Evolutionary conservation across 2,113 vertebrate species (phyloP).

Genomic region (Aptenodytes forsteri): DNA sequence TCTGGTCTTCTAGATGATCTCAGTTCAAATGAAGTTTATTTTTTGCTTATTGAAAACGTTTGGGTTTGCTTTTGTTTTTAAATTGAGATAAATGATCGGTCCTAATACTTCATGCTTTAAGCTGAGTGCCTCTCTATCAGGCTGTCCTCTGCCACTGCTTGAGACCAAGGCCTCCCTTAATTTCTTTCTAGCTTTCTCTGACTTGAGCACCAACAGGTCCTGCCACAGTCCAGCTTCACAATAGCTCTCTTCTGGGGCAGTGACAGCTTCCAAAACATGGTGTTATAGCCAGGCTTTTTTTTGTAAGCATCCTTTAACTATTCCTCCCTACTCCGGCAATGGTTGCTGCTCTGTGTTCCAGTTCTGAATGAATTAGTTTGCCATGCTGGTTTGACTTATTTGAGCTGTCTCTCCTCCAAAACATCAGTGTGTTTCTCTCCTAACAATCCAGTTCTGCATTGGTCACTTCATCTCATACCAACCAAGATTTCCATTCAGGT

Average conservation of each 20-base stretch:
- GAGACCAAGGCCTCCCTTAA: background rate
- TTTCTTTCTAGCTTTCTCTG: background rate
- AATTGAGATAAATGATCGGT: background rate
- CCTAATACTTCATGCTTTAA: background rate
- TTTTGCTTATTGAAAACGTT: background rate
- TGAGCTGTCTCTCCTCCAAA: background rate
- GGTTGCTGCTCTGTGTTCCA: background rate
- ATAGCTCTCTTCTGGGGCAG: background rate
- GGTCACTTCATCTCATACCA: background rate
- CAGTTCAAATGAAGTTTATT: background rate
- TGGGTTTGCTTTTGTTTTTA: background rate
- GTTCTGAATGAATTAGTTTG: background rate
- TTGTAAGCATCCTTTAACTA: background rate
- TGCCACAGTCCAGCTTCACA: background rate
- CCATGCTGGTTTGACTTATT: background rate
- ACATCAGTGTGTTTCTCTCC: background rate
- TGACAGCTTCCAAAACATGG: background rate
- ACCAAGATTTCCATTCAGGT: background rate
- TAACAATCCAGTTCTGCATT: background rate
- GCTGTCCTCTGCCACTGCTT: background rate
- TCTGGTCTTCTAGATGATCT: background rate
- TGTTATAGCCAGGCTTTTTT: background rate
- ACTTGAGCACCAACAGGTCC: background rate
- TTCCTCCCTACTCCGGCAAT: background rate
- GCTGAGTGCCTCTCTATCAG: background rate